phyloP scores from a whole-genome alignment of 1,140 invertebrate species.

The Ylistrum balloti region DNA sequence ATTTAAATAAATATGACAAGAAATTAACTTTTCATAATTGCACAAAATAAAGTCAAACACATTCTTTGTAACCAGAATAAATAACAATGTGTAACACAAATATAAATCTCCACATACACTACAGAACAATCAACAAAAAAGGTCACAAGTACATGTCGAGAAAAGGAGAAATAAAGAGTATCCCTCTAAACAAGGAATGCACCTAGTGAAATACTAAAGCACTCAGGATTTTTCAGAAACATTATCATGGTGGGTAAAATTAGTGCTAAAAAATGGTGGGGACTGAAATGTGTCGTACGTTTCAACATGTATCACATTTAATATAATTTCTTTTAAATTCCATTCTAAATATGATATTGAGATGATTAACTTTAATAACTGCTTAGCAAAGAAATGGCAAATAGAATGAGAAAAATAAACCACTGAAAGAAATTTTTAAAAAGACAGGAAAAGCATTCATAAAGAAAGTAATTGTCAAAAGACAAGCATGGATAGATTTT shows the following conservation, averaged over 20 bases:
- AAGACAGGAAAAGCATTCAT: not conserved
- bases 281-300: too few relatives aligned
- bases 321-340: not conserved
- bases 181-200: not conserved
- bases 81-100: slow-evolving; percentile 24
- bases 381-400: not conserved
- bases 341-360: not conserved
- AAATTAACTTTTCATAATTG: slow-evolving; percentile 36
- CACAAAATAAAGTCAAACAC: slow-evolving; percentile 40
- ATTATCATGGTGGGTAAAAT: not conserved
- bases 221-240: not conserved
- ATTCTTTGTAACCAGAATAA: slow-evolving; percentile 26
- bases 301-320: not conserved
- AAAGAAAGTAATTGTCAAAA: not conserved
- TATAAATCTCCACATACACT: slow-evolving; percentile 31
- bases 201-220: slow-evolving; percentile 21
- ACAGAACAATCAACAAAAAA: not conserved
- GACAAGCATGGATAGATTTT: not conserved
- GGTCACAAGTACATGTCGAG: not conserved
- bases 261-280: not conserved
- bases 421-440: not conserved
- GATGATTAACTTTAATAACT: not conserved
- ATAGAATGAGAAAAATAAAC: not conserved
- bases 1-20: slow-evolving; percentile 29
- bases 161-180: not conserved